Conservation (phyloP, 2,113 vertebrate species). For the Formicarius rufipectus region DNA sequence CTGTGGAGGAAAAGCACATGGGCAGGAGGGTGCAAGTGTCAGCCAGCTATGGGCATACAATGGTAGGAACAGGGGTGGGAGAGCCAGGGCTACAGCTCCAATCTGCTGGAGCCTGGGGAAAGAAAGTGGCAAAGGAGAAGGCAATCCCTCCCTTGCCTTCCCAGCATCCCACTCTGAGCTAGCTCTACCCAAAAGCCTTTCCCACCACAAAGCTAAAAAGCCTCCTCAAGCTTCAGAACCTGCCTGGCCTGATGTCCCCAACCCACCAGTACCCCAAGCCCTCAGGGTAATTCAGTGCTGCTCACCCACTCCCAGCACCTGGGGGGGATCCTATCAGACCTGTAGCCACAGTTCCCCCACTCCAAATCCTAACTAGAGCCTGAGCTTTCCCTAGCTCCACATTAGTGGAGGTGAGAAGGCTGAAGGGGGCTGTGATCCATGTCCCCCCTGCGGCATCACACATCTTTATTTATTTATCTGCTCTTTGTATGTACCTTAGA, state of each 20-base stretch:
- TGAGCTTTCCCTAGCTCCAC: background rate
- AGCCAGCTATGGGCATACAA: background rate
- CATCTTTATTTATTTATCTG: constrained; percentile 61
- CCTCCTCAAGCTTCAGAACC: background rate
- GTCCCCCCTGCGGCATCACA: background rate
- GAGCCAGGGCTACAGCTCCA: background rate
- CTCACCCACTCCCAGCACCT: background rate
- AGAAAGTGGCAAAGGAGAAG: background rate
- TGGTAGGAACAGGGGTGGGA: background rate
- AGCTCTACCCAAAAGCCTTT: background rate
- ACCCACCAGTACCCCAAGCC: background rate
- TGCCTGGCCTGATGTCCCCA: background rate
- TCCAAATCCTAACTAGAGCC: background rate
- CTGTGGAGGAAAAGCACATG: rapidly evolving
- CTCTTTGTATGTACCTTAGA: constrained; percentile 41
- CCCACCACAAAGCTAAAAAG: background rate
- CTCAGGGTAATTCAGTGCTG: constrained; percentile 46
- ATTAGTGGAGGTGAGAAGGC: rapidly evolving
- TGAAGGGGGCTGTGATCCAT: background rate
- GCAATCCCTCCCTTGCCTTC: background rate
- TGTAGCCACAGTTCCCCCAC: background rate
- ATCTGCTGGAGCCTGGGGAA: background rate
- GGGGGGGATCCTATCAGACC: background rate
- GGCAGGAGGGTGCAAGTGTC: background rate
- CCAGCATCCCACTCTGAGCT: background rate